Percentiles rank a stretch among this genome's conserved stretches.
phyloP scores from a whole-genome alignment of 2,113 vertebrate species.

The Trochalopteron elliotii region DNA sequence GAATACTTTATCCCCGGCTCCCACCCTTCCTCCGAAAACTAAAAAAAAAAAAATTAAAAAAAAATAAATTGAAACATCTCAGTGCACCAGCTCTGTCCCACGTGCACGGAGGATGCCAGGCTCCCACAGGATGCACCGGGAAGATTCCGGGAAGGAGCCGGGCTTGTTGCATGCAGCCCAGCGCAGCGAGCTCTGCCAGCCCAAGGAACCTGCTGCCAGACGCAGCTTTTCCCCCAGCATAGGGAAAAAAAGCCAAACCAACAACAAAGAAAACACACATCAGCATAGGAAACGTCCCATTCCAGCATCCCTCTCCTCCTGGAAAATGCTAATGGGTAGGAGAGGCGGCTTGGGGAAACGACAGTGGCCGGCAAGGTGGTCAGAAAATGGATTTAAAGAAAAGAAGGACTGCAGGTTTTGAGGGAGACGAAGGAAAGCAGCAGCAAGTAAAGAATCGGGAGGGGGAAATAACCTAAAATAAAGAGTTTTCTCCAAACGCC shows the following conservation, averaged over 20 bases:
- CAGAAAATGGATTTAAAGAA: not conserved
- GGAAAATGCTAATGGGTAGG: not conserved
- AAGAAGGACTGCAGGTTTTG: not conserved
- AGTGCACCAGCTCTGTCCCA: not conserved
- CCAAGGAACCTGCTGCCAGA: not conserved
- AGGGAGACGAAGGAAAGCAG: not conserved
- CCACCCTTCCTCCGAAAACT: too few species aligned
- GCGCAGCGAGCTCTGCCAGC: not conserved
- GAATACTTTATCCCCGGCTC: not conserved
- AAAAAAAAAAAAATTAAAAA: too few species aligned
- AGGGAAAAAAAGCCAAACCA: rapidly evolving
- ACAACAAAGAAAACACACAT: not conserved
- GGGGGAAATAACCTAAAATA: rapidly evolving
- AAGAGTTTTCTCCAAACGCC: not conserved
- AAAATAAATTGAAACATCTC: rapidly evolving
- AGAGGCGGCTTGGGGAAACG: rapidly evolving
- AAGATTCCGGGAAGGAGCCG: not conserved
- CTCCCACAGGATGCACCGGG: not conserved
- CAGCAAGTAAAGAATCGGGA: not conserved
- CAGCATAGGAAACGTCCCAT: not conserved
- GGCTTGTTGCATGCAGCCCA: not conserved
- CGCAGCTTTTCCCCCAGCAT: not conserved
- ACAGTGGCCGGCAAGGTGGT: rapidly evolving
- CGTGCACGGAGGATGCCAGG: rapidly evolving
- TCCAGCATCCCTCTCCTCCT: not conserved